These are phyloP conservation scores for Lepidurus apus DNA, from an alignment of 1,140 invertebrate genomes.

Conservation along the genomic window DNA sequence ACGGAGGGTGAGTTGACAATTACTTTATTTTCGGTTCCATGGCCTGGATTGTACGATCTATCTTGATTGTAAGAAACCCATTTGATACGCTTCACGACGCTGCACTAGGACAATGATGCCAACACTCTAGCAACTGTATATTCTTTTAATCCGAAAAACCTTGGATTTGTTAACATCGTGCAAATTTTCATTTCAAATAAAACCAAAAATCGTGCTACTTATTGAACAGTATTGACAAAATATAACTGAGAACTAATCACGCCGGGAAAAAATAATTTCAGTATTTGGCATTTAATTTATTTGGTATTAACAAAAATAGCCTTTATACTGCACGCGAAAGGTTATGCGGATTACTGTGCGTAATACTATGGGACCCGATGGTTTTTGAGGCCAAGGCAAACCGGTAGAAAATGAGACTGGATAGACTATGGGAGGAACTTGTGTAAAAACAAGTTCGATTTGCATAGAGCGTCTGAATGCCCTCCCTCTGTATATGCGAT, in stretches of 20 bases:
- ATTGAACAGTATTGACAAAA: too few species aligned
- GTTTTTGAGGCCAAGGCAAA: neutral
- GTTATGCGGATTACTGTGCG: neutral
- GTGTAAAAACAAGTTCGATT: neutral
- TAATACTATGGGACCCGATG: too few species aligned
- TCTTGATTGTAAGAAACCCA: slow-evolving; percentile 2
- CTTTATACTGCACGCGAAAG: neutral
- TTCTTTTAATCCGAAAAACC: neutral
- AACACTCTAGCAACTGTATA: neutral
- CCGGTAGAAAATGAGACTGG: neutral
- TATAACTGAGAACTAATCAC: too few species aligned
- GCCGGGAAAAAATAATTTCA: too few species aligned
- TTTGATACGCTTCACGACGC: slow-evolving; percentile 3
- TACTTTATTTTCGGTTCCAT: neutral
- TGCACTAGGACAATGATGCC: neutral
- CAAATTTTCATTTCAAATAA: too few species aligned
- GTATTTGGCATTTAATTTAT: too few species aligned
- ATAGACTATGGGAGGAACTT: neutral
- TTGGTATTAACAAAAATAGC: too few species aligned
- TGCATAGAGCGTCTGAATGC: neutral
- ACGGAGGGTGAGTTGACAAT: neutral
- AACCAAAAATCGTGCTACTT: too few species aligned
- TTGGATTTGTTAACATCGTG: neutral
- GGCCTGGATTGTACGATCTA: slow-evolving; percentile 1
- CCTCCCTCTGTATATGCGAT: neutral